phyloP scores from a whole-genome alignment of 2,113 vertebrate genomes.

The Pampusana beccarii region DNA sequence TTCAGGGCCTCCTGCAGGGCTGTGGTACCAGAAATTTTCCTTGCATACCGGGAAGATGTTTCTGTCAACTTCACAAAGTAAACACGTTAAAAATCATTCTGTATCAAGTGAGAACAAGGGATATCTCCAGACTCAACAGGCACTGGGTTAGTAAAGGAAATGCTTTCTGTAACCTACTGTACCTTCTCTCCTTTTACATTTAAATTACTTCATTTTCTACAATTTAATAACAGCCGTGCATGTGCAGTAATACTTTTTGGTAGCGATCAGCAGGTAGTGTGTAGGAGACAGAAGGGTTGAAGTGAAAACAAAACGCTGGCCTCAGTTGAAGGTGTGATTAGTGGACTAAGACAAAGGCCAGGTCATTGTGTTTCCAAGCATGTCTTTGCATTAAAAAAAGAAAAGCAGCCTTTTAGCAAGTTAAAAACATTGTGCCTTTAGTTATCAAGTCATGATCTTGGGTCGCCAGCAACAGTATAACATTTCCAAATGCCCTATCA shows the following conservation, averaged over 20 bases:
- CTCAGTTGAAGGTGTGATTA: not conserved
- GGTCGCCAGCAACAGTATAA: not conserved
- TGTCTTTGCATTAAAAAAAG: not conserved
- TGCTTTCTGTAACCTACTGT: not conserved
- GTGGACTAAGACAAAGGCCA: not conserved
- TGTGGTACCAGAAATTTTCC: conserved; percentile 97
- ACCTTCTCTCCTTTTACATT: not conserved
- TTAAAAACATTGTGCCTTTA: not conserved
- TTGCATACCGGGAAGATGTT: conserved; percentile 93
- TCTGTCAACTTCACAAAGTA: conserved; percentile 88
- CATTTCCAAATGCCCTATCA: not conserved
- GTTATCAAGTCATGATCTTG: not conserved
- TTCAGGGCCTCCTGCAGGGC: conserved; percentile 97
- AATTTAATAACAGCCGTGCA: not conserved
- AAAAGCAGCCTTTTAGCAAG: not conserved
- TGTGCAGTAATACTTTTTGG: not conserved
- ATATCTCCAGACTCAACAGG: not conserved
- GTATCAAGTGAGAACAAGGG: not conserved
- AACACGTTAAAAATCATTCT: not conserved
- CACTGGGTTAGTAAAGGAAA: conserved; percentile 25
- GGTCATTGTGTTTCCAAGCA: not conserved
- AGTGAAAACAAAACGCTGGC: not conserved
- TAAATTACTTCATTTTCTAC: not conserved
- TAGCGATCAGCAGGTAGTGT: not conserved
- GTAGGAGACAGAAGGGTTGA: not conserved